Conservation (phyloP, 92 coral and sea anemone species). For the Phymanthus crucifer region DNA sequence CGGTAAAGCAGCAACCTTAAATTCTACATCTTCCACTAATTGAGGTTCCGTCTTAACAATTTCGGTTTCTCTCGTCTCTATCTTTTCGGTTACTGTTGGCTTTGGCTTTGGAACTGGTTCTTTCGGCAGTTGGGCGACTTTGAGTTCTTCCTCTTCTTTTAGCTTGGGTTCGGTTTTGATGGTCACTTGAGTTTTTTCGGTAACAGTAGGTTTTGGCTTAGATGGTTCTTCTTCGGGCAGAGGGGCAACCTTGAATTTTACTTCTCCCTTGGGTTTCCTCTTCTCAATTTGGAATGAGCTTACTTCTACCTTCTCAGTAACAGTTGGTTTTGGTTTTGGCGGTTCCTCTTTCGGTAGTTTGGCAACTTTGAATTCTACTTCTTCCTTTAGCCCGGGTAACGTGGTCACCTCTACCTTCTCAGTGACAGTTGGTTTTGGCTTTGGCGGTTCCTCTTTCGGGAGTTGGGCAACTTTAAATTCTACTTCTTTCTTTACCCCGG, state of each 20-base stretch:
- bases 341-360: neutral
- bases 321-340: constrained; percentile 28
- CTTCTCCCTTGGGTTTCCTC: constrained; percentile 1
- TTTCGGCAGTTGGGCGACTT: constrained; percentile 7
- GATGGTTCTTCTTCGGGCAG: constrained; percentile 18
- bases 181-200: constrained; percentile 3
- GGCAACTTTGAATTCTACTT: constrained; percentile 3
- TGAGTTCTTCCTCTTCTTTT: constrained; percentile 22
- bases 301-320: neutral
- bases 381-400: constrained; percentile 5
- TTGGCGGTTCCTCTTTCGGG: neutral
- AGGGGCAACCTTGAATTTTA: constrained; percentile 56
- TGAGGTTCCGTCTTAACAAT: constrained; percentile 2
- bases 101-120: neutral
- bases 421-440: neutral
- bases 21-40: constrained; percentile 12
- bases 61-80: neutral
- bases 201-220: neutral
- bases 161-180: constrained; percentile 4
- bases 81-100: constrained; percentile 12
- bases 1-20: neutral
- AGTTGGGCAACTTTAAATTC: constrained; percentile 63
- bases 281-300: neutral
- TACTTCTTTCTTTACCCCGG: neutral
- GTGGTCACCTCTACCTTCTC: neutral